These are phyloP conservation scores for Acropora tenuis DNA, from an alignment of 64 coral and sea anemone species.

Conservation along the genomic window DNA sequence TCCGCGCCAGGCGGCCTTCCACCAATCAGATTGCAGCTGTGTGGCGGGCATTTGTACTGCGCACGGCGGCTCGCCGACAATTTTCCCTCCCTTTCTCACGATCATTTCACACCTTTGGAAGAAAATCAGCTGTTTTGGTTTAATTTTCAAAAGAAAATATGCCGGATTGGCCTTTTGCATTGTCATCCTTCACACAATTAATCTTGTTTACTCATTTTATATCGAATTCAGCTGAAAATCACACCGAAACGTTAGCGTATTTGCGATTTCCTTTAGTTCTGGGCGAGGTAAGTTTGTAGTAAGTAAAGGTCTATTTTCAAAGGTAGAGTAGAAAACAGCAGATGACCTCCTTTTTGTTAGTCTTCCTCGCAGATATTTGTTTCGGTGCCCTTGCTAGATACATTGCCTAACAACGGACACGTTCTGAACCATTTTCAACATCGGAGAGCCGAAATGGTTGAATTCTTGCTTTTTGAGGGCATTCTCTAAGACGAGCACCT, in stretches of 20 bases:
- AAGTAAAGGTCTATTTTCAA: too few species aligned
- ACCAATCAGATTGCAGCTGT: constrained; percentile 82
- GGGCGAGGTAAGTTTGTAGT: too few species aligned
- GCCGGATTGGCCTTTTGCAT: neutral
- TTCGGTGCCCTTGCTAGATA: too few species aligned
- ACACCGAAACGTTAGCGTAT: neutral
- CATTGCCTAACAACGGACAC: too few species aligned
- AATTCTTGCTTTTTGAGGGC: too few species aligned
- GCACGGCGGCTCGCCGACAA: constrained; percentile 77
- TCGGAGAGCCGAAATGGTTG: too few species aligned
- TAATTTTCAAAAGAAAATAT: neutral
- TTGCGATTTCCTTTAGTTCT: neutral
- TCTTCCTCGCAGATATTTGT: too few species aligned
- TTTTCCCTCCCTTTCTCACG: constrained; percentile 49
- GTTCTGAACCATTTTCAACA: too few species aligned
- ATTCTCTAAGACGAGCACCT: too few species aligned
- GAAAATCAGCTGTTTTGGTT: neutral
- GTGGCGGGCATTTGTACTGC: constrained; percentile 77
- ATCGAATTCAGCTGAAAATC: too few species aligned
- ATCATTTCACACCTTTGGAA: neutral
- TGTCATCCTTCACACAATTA: neutral
- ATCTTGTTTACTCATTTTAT: neutral
- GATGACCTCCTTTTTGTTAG: too few species aligned
- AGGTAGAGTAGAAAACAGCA: too few species aligned
- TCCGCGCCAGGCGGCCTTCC: constrained; percentile 81